Evolutionary conservation across 2,888 invertebrate genomes (phyloP), one percentile per base, ranked within the genome.

Genomic region (Nipponacmea schrenckii): DNA sequence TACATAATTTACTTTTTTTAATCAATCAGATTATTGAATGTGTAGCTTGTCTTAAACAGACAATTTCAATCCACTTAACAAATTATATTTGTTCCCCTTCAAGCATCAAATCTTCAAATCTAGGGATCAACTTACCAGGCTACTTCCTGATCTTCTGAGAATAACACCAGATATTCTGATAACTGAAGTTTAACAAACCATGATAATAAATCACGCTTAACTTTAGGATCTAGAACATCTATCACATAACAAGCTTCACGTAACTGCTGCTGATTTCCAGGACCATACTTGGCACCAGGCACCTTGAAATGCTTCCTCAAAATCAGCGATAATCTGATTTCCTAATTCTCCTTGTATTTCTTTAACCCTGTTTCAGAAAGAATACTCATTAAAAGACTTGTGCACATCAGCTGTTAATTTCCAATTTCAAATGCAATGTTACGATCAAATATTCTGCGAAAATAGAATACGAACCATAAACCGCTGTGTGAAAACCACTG

Each of bases 141-240:
- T 77, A 90, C 94, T 88, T 98, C 98, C 89, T 99, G 97, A 84
- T 95, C 96, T 82, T 96, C 94, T 68, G 96, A 94, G 90, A 98
- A 99, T 71, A 99, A 91, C 83, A 97, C 96, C 69, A 92, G 91
- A 89, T 99, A 99, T 88, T 99, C 99, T 89, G 95, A 93, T 50
- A 97, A 90, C 86, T 97, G 96, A 66, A 93, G 91, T 64, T 91
- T 91, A 8, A 97, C 93, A 90, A 98, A 96, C 97, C 98, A 98
- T 76, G 93, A 92, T 0, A 98, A 91, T 67, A 98, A 90, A 68
- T 97, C 96, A 82, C 89, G 91, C 90, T 95, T 96, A 0, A 97
- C 94, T 89, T 92, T 93, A 0, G 94, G 93, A 85, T 98, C 97
- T 70, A 98, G 90, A 68, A 95, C 94, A n/a, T 94, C 94, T 10